These are phyloP conservation scores for Catharus minimus DNA, from an alignment of 2,113 vertebrate genomes.

Conservation along the genomic window DNA sequence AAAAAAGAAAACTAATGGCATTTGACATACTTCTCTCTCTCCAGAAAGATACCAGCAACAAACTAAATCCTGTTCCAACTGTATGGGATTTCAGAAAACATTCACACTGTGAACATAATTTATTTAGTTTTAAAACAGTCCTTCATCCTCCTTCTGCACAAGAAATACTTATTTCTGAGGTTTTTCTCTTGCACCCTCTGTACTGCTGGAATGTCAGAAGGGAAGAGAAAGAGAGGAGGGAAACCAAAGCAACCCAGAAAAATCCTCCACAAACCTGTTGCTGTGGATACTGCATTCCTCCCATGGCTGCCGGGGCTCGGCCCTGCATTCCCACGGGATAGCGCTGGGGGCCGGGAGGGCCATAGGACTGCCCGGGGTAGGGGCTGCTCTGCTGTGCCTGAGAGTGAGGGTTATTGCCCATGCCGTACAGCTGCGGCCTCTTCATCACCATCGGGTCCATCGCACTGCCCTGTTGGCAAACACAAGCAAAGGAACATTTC, in stretches of 20 bases:
- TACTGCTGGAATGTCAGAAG: neutral
- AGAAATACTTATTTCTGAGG: neutral
- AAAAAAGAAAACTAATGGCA: neutral
- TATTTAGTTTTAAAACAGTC: neutral
- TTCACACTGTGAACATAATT: neutral
- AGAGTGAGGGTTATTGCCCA: conserved; percentile 89
- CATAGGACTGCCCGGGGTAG: conserved; percentile 89
- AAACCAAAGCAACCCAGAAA: neutral
- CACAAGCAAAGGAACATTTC: neutral
- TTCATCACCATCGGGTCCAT: conserved; percentile 98
- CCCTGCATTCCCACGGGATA: conserved; percentile 92
- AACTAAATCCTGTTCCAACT: neutral
- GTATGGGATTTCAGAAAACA: neutral
- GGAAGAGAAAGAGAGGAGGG: neutral
- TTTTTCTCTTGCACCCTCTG: neutral
- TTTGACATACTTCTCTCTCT: neutral
- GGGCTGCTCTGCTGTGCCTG: conserved; percentile 85
- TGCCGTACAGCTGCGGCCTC: conserved; percentile 92
- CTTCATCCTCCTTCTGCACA: neutral
- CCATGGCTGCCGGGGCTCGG: conserved; percentile 86
- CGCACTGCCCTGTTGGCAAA: conserved; percentile 83
- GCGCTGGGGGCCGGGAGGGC: conserved; percentile 87
- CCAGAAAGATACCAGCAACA: neutral
- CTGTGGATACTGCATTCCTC: conserved; percentile 90
- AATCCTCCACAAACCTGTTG: conserved; percentile 86